A percentile compares a stretch with the other conserved stretches of the same genome.
phyloP scores from a whole-genome alignment of 2,113 vertebrate species.

The Prunella fulvescens region DNA sequence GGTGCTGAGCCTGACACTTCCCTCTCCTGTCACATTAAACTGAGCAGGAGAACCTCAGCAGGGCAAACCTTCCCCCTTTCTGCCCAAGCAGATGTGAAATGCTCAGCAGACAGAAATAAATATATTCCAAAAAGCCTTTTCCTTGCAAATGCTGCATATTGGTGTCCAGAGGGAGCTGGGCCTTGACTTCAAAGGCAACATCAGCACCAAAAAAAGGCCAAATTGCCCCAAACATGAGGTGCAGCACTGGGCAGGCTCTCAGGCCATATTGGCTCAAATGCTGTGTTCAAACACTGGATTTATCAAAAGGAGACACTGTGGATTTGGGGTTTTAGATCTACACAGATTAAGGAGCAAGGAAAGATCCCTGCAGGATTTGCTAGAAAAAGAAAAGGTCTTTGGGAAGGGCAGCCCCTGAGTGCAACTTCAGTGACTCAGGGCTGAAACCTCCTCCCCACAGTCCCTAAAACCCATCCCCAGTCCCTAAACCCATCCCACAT shows the following conservation, averaged over 20 bases:
- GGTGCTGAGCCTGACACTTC: background rate
- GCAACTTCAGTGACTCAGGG: background rate
- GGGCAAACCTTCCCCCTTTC: background rate
- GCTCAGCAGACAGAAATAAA: background rate
- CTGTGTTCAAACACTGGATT: background rate
- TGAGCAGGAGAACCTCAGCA: background rate
- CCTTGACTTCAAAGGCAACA: background rate
- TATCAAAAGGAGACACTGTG: background rate
- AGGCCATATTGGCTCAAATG: background rate
- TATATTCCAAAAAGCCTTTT: background rate
- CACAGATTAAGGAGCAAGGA: background rate
- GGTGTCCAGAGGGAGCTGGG: background rate
- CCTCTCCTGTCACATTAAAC: background rate
- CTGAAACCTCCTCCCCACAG: background rate
- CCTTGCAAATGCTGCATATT: background rate
- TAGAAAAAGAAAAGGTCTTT: background rate
- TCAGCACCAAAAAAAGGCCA: background rate
- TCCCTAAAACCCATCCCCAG: background rate
- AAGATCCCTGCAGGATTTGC: background rate
- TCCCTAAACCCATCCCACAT: background rate
- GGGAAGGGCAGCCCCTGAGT: background rate
- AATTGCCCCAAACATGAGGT: background rate
- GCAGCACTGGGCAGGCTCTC: background rate
- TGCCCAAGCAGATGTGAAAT: background rate
- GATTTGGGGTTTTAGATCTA: background rate